Base-by-base conservation (phyloP, 35 echinoderm and acorn worm genomes). In the Strongylocentrotus purpuratus region DNA sequence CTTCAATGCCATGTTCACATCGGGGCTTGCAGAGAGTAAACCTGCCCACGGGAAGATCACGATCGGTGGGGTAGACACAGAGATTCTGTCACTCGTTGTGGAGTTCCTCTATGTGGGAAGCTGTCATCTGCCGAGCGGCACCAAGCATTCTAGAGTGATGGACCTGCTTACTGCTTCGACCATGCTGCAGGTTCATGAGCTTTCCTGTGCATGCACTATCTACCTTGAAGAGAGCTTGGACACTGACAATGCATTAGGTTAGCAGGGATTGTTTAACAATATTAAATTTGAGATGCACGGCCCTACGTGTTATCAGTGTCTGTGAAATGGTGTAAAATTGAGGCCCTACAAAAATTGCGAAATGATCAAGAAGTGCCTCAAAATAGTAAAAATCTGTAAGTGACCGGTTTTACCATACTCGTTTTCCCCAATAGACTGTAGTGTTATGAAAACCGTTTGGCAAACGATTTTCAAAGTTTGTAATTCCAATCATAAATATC, bases 1-100 rank as follows among this genome's bases (percentile, higher is more conserved):
- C 94, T 97, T 97, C 89, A 90, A 94, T 60, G 94, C 97, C 11
- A 97, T 97, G 97, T 97, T 97, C 61, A 96, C 97, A 1, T 92
- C 87, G 4, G 97, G 95, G 35, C 94, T 96, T 88, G 92, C 86
- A 9, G 97, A 97, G 55, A 96, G 95, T 33, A 92, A 35, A 28
- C 95, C 87, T 47, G 91, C 50, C 31, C 91, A 93, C 46, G 35
- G 65, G 47, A 94, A 48, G 22, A 90, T 97, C 22, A 46, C 45
- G 0, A 92, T 97, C 11, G 94, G 92, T 11, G 95, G 94, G 20
- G 94, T 97, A 14, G 87, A 61, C 47, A 65, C 90, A 41, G 52
- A 88, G 2, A 85, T 58, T 9, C 71, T 97, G 31, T 33, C 78
- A 32, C 61, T 94, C 45, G 94, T 97, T 0, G 95, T 97, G 17